Conservation (phyloP, 2,888 invertebrate genomes). For the Drosophila stalkeri region DNA sequence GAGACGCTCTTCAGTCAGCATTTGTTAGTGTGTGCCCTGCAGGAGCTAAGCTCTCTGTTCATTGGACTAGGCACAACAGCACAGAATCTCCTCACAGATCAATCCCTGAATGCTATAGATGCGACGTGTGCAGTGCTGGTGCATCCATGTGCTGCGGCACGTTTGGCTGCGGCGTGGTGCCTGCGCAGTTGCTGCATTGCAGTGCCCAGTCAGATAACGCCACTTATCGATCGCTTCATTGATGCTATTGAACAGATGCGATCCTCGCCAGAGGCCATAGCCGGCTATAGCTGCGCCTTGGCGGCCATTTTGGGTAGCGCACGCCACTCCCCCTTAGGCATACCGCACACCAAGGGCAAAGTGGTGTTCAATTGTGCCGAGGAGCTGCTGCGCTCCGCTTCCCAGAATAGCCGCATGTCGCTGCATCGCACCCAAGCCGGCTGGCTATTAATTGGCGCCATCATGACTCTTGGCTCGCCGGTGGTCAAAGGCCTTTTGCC, state of each 20-base stretch:
- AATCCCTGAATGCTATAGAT: conserved; percentile 90
- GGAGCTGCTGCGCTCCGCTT: conserved; percentile 97
- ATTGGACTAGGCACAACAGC: conserved; percentile 97
- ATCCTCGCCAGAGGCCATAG: conserved; percentile 94
- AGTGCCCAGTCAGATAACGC: conserved; percentile 97
- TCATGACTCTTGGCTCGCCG: conserved; percentile 97
- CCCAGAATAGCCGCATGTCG: conserved; percentile 97
- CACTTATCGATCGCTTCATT: conserved; percentile 95
- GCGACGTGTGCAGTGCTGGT: conserved; percentile 90
- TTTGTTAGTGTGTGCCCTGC: conserved; percentile 95
- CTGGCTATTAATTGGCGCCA: conserved; percentile 98
- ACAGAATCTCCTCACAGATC: conserved; percentile 94
- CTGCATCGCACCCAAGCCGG: conserved; percentile 98
- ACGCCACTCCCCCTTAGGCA: conserved; percentile 94
- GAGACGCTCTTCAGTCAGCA: conserved; percentile 96
- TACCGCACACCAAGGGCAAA: conserved; percentile 98
- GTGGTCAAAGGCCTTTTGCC: conserved; percentile 97
- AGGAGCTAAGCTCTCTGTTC: conserved; percentile 95
- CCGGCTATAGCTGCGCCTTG: conserved; percentile 96
- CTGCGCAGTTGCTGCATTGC: conserved; percentile 95
- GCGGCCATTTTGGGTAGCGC: conserved; percentile 97
- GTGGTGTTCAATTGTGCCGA: conserved; percentile 99
- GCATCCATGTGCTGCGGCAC: conserved; percentile 97
- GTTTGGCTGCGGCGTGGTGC: conserved; percentile 98
- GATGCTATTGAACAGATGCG: conserved; percentile 95